Percentiles rank a stretch among this genome's conserved stretches.
These are phyloP conservation scores for Carabus problematicus DNA, from an alignment of 2,888 invertebrate species.

Conservation along the genomic window DNA sequence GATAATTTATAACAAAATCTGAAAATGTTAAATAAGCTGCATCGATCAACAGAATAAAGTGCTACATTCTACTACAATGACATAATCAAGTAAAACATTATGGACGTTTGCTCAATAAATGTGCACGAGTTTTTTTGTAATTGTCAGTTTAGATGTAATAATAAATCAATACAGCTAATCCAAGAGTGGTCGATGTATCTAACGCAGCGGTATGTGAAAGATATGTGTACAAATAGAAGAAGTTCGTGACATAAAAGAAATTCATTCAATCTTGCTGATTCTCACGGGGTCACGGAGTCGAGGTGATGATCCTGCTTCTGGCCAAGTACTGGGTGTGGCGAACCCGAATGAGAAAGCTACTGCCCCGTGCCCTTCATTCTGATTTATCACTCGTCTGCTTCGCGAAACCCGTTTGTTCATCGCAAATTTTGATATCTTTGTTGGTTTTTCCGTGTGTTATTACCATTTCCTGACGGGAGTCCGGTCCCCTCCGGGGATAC, in stretches of 20 bases:
- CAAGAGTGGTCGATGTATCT: conserved; percentile 13
- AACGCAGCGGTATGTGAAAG: conserved; percentile 12
- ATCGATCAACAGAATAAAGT: too few species aligned
- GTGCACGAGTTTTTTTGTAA: too few species aligned
- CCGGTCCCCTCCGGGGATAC: conserved; percentile 28
- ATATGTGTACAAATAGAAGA: conserved; percentile 17
- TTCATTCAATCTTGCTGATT: conserved; percentile 53
- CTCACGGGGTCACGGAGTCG: conserved; percentile 51
- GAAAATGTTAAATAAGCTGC: too few species aligned
- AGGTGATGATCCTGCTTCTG: too few species aligned
- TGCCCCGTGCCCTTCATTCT: conserved; percentile 59
- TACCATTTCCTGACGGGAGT: conserved; percentile 31
- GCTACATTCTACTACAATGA: too few species aligned
- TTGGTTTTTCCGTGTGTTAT: conserved; percentile 30
- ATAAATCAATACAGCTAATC: too few species aligned
- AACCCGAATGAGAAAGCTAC: conserved; percentile 45
- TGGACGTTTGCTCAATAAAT: too few species aligned
- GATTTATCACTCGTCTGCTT: conserved; percentile 60
- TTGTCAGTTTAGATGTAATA: too few species aligned
- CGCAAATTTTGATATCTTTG: conserved; percentile 35
- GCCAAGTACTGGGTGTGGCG: conserved; percentile 50
- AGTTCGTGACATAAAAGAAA: conserved; percentile 44
- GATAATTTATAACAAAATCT: too few species aligned
- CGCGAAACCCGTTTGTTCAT: conserved; percentile 49
- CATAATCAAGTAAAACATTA: too few species aligned